These are phyloP conservation scores for Neomorphus geoffroyi DNA, from an alignment of 2,797 vertebrate genomes.

Conservation along the genomic window DNA sequence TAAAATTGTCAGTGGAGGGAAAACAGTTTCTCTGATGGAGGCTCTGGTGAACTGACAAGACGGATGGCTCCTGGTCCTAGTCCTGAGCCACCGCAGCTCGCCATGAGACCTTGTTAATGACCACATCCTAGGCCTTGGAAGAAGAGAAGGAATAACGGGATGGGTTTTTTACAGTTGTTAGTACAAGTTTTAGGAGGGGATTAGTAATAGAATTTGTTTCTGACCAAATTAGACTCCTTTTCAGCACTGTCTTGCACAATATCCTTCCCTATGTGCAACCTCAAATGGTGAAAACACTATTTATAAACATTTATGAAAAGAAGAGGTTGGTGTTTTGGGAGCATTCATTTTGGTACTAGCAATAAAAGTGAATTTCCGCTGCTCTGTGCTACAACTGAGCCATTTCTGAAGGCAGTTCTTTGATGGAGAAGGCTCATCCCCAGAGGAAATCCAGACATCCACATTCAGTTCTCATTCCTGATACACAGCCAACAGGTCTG, in stretches of 20 bases:
- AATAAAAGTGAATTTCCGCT: background rate
- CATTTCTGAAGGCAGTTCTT: background rate
- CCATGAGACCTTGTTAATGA: background rate
- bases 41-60: background rate
- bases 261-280: background rate
- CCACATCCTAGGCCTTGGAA: background rate
- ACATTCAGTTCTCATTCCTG: background rate
- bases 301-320: background rate
- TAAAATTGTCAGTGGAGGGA: background rate
- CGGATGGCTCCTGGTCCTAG: background rate
- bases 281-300: background rate
- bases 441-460: background rate
- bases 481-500: background rate
- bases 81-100: background rate
- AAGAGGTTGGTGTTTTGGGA: background rate
- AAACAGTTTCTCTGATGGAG: background rate
- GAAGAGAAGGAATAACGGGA: background rate
- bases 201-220: background rate
- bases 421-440: background rate
- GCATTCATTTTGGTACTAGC: background rate
- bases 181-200: background rate
- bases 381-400: background rate
- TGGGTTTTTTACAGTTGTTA: background rate
- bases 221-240: background rate
- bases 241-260: background rate